Percentiles rank a stretch among this genome's conserved stretches.
phyloP scores from a whole-genome alignment of 1,140 invertebrate species.

The Trachymyrmex septentrionalis region DNA sequence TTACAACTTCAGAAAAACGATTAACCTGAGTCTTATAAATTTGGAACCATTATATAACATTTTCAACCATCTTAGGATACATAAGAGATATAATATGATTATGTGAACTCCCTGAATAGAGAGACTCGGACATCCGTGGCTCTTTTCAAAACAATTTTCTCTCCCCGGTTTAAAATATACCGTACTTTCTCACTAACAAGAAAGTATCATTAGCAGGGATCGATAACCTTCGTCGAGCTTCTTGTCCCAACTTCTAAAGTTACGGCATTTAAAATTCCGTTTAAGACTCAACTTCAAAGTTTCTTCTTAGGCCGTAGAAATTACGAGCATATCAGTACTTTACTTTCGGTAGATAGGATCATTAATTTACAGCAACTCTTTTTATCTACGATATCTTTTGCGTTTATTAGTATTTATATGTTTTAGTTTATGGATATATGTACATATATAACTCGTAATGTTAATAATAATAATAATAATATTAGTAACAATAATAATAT shows the following conservation, averaged over 20 bases:
- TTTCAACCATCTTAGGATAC: constrained; percentile 26
- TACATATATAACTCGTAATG: not conserved
- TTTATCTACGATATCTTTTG: constrained; percentile 28
- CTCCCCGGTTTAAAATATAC: constrained; percentile 55
- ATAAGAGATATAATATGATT: constrained; percentile 41
- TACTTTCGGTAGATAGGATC: constrained; percentile 56
- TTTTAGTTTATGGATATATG: not conserved
- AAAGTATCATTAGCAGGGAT: constrained; percentile 69
- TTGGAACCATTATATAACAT: constrained; percentile 37
- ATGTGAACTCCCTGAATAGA: constrained; percentile 34
- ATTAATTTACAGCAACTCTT: constrained; percentile 57
- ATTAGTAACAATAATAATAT: constrained; percentile 10
- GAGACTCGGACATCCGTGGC: constrained; percentile 42
- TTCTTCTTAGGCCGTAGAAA: constrained; percentile 66
- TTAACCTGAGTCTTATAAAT: constrained; percentile 20
- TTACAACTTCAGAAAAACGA: not conserved
- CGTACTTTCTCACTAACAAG: constrained; percentile 65
- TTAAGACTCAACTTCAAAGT: constrained; percentile 66
- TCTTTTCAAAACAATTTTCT: constrained; percentile 42
- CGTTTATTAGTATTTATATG: constrained; percentile 34
- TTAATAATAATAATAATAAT: constrained; percentile 20
- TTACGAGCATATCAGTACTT: constrained; percentile 62
- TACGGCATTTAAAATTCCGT: constrained; percentile 65
- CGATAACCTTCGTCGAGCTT: constrained; percentile 67
- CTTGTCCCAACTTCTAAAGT: constrained; percentile 64